Evolutionary conservation across 2,113 vertebrate species (phyloP).

Genomic region (Dascyllus trimaculatus): DNA sequence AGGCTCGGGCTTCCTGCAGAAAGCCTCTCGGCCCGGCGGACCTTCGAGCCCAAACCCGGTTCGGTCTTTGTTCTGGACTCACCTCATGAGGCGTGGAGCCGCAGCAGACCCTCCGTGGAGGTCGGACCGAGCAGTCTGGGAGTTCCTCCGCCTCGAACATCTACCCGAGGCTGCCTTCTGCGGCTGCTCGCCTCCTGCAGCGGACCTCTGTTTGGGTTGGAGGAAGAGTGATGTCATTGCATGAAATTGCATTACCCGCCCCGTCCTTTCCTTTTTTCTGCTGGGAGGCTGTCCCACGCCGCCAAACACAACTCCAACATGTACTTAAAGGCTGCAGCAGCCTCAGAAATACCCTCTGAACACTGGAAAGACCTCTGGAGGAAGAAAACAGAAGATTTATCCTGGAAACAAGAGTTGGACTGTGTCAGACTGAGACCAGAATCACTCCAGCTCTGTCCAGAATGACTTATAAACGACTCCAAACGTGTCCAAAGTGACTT

Average conservation of each 20-base stretch:
- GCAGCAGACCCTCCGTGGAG: no score
- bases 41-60: slow-evolving; percentile 7
- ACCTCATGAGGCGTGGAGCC: slow-evolving; percentile 60
- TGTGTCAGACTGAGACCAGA: no score
- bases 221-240: slow-evolving; percentile 87
- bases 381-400: slow-evolving; percentile 34
- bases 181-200: slow-evolving; percentile 44
- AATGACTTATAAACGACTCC: no score
- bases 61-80: background rate
- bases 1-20: slow-evolving; percentile 33
- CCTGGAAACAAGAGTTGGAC: background rate
- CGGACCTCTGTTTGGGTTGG: slow-evolving; percentile 73
- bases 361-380: background rate
- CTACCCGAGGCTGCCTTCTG: slow-evolving; percentile 16
- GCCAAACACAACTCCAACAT: slow-evolving; percentile 70
- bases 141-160: background rate
- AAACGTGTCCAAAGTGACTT: no score
- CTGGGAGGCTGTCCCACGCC: slow-evolving; percentile 60
- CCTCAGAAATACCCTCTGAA: background rate
- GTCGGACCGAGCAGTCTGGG: no score
- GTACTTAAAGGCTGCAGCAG: slow-evolving; percentile 29
- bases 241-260: slow-evolving; percentile 78
- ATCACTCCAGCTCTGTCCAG: no score
- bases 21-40: background rate
- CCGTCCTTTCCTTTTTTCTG: slow-evolving; percentile 44